Evolutionary conservation across 1,140 invertebrate genomes (phyloP), one percentile per base, ranked within the genome.

Genomic region (Eufriesea mexicana): DNA sequence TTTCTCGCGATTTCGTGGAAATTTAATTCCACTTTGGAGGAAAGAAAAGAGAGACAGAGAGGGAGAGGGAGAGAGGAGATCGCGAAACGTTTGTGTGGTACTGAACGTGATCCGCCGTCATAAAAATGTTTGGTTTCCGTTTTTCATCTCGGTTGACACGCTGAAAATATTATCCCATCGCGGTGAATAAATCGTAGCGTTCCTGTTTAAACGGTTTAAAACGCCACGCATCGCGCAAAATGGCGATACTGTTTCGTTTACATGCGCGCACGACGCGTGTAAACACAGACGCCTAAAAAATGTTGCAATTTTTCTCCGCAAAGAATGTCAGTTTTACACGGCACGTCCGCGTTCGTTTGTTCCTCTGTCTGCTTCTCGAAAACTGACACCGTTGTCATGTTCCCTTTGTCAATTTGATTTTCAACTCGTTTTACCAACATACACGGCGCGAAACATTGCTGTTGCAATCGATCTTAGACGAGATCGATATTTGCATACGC

Each of bases 221-320:
- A 51, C 20, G 47, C 4, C 47, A n/a, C 25, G 14, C 12, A 20
- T 64, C 59, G 74, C 54, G 54, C 14, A n/a, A 59, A 74, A 61
- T 45, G 42, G 54, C 35, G 25, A 59, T 14, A 7, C 55, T 42
- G 71, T 76, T 76, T 51, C 25, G 64, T 76, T 64, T 18, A 8
- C 12, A 28, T n/a, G 70, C 51, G 20, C 51, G 8, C 18, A n/a
- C 42, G n/a, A 8, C 20, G 18, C 47, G 14, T 20, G 28, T 23
- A 51, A 76, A 76, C 45, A 35, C 45, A 64, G 64, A 64, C 74
- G 51, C 51, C 59, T 64, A 49, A 51, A 76, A 76, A 76, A 64
- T 51, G 59, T 51, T 35, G 59, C 59, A 35, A 76, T 76, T 64
- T 62, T 51, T 64, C 59, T 18, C 25, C n/a, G 5, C 45, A 49